Evolutionary conservation across 2,797 vertebrate species (phyloP).

Genomic region (Taenioides sp.): DNA sequence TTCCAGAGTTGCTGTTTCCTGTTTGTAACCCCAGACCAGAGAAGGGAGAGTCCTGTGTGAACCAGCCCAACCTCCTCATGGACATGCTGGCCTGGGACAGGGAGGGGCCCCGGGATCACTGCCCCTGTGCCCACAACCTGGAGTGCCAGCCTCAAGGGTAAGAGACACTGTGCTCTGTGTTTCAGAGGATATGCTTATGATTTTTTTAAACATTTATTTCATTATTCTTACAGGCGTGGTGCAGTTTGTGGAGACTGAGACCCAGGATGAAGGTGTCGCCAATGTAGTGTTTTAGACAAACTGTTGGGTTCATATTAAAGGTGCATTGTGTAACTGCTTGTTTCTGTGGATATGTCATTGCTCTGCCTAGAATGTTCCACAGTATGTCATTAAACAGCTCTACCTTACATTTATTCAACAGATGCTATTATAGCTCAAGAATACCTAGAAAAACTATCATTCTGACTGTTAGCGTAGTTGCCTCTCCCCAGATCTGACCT

Average conservation of each 20-base stretch:
- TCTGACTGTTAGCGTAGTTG: too few relatives aligned
- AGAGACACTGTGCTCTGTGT: slow-evolving; percentile 21
- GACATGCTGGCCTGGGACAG: slow-evolving; percentile 92
- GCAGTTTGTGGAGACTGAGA: slow-evolving; percentile 53
- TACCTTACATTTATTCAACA: too few relatives aligned
- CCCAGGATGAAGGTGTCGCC: not conserved
- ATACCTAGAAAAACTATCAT: too few relatives aligned
- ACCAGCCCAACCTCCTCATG: slow-evolving; percentile 83
- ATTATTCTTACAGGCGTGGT: slow-evolving; percentile 43
- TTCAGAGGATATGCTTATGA: not conserved
- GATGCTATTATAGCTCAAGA: too few relatives aligned
- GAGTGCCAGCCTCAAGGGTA: slow-evolving; percentile 86
- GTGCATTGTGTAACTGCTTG: too few relatives aligned
- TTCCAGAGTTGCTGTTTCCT: slow-evolving; percentile 86
- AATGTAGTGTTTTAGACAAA: not conserved
- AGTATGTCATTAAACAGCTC: too few relatives aligned
- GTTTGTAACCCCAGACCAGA: slow-evolving; percentile 85
- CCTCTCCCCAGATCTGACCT: too few relatives aligned
- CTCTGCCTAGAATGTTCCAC: too few relatives aligned
- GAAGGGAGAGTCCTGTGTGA: slow-evolving; percentile 82
- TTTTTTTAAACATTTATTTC: not conserved
- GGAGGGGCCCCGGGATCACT: slow-evolving; percentile 85
- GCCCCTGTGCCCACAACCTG: slow-evolving; percentile 83
- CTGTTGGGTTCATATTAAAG: not conserved
- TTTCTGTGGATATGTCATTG: too few relatives aligned